Percentiles rank a stretch among this genome's conserved stretches.
Conservation (phyloP, 1,140 invertebrate species). For the Bradynema listronoti region DNA sequence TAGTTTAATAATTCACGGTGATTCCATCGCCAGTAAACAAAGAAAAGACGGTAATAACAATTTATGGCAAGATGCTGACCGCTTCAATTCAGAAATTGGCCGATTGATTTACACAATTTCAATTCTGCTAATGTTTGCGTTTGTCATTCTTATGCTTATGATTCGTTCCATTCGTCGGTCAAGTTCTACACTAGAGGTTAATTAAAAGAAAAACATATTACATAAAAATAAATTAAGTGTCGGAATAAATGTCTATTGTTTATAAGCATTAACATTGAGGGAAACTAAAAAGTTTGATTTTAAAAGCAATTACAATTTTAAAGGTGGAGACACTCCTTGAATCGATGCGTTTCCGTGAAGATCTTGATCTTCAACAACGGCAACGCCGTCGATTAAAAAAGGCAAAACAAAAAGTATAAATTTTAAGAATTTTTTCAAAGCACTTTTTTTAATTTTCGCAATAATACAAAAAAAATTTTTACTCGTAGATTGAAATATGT, state of each 20-base stretch:
- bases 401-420: conserved; percentile 41
- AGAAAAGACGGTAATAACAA: no score
- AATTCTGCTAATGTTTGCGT: conserved; percentile 37
- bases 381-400: conserved; percentile 37
- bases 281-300: not conserved
- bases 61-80: no score
- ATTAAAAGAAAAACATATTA: conserved; percentile 1
- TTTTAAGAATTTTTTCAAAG: no score
- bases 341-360: conserved; percentile 39
- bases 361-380: conserved; percentile 31
- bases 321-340: conserved; percentile 35
- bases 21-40: no score
- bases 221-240: not conserved
- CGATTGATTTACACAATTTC: conserved; percentile 37
- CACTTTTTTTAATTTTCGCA: no score
- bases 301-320: conserved; percentile 9
- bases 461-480: no score
- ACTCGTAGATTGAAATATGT: no score
- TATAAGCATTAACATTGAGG: not conserved
- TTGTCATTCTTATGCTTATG: conserved; percentile 35
- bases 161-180: conserved; percentile 36
- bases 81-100: conserved; percentile 33
- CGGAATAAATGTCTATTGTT: not conserved
- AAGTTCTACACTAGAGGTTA: conserved; percentile 20
- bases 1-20: no score